phyloP scores from a whole-genome alignment of 2,797 vertebrate genomes.

The Hyperoplus immaculatus region DNA sequence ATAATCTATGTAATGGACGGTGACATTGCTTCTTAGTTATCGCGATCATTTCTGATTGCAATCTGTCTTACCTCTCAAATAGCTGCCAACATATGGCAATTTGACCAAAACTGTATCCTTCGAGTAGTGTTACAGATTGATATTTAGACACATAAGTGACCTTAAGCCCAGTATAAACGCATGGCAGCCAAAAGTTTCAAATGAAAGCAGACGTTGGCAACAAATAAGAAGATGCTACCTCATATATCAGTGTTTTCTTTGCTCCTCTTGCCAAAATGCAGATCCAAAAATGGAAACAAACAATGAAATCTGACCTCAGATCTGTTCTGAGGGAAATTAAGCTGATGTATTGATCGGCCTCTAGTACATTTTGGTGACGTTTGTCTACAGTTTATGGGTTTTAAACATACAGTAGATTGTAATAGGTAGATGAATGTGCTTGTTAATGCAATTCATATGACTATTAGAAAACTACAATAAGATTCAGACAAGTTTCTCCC shows the following conservation, averaged over 20 bases:
- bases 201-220: not conserved
- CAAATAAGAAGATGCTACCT: not conserved
- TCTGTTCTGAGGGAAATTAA: not conserved
- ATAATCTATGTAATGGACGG: not conserved
- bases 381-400: not conserved
- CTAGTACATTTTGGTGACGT: not conserved
- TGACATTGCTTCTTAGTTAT: not conserved
- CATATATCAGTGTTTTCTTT: not conserved
- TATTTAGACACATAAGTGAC: too few species aligned
- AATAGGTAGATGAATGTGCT: not conserved
- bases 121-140: too few species aligned
- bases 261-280: not conserved
- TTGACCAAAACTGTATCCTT: not conserved
- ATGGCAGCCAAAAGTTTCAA: not conserved
- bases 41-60: not conserved
- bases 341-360: not conserved
- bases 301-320: not conserved
- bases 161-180: not conserved
- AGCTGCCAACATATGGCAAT: not conserved
- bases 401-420: not conserved
- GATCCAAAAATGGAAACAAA: not conserved
- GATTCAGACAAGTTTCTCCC: slow-evolving; percentile 1
- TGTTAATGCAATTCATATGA: not conserved
- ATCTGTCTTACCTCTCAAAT: not conserved
- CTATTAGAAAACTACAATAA: not conserved